Conservation (phyloP, 2,113 vertebrate species). For the Nycticryphes semicollaris region DNA sequence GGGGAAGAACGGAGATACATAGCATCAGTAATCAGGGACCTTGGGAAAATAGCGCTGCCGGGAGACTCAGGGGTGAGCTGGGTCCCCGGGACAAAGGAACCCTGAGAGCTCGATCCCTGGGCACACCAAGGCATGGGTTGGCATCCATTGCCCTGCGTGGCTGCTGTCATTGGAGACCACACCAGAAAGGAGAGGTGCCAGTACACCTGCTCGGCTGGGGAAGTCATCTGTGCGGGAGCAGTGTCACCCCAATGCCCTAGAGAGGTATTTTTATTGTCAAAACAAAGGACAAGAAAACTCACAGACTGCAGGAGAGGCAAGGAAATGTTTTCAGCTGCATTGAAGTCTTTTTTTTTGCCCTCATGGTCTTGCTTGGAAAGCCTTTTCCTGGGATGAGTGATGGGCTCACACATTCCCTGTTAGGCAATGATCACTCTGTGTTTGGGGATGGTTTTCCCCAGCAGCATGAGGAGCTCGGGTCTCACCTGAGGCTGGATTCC, state of each 20-base stretch:
- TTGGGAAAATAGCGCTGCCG: background rate
- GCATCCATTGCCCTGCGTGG: fast-evolving
- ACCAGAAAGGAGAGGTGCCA: background rate
- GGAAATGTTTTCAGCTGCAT: background rate
- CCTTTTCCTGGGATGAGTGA: background rate
- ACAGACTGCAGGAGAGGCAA: fast-evolving
- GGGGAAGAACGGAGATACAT: background rate
- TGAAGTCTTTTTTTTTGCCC: background rate
- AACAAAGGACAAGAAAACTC: background rate
- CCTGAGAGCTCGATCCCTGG: background rate
- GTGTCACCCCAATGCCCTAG: fast-evolving
- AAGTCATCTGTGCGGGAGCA: fast-evolving
- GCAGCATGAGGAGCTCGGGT: background rate
- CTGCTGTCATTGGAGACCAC: background rate
- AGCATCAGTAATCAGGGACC: background rate
- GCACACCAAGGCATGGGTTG: background rate
- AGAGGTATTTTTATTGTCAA: background rate
- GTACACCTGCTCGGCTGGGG: background rate
- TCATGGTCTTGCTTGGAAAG: background rate
- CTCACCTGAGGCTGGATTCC: background rate
- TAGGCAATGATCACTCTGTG: background rate
- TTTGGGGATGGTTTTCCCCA: background rate
- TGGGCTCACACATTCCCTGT: background rate
- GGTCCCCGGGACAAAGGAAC: background rate
- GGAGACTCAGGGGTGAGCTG: background rate